Base-by-base conservation (phyloP, 1,140 invertebrate genomes). In the Steinernema feltiae region DNA sequence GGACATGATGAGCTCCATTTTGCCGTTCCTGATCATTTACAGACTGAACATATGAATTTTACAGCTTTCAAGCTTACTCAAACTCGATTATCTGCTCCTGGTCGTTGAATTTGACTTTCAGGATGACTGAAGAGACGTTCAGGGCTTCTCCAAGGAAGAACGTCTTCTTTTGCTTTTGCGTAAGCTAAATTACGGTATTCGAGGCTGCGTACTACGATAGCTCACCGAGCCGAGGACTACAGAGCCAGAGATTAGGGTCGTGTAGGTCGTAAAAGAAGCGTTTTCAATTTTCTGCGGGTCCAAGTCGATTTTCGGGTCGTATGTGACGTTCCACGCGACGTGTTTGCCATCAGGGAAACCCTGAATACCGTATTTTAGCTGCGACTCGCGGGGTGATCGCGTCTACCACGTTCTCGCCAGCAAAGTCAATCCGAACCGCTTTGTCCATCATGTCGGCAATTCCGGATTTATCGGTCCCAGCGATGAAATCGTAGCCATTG, bases 271-370 rank as follows among this genome's bases (percentile, higher is more conserved):
- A 27, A 63, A 15, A 21, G 53, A 17, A 21, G 15, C 53, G 24
- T 63, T 63, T n/a, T 15, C 53, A 63, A 63, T 27, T 15, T 63
- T 27, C 12, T 63, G 53, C 12, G 15, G 2, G 3, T 63, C 53
- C 24, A 27, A 3, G 53, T n/a, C 15, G 7, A 17, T 63, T 3
- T 15, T 63, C 3, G 15, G 24, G 24, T 63, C 53, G 53, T n/a
- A 63, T 7, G 53, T 17, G 7, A 63, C 53, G 53, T 63, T 63
- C 53, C 53, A 63, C 7, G 53, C 53, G 53, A 63, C 53, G 53
- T 63, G 24, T 12, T 27, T 12, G 3, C 53, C 24, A 27, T 63
- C 53, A 17, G 53, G 53, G 7, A 27, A 7, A 21, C 15, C 15
- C 53, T 17, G 53, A 27, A 63, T 63, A 15, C 24, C 12, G 53